phyloP scores from a whole-genome alignment of 2,888 invertebrate genomes.

The Ceriagrion tenellum region DNA sequence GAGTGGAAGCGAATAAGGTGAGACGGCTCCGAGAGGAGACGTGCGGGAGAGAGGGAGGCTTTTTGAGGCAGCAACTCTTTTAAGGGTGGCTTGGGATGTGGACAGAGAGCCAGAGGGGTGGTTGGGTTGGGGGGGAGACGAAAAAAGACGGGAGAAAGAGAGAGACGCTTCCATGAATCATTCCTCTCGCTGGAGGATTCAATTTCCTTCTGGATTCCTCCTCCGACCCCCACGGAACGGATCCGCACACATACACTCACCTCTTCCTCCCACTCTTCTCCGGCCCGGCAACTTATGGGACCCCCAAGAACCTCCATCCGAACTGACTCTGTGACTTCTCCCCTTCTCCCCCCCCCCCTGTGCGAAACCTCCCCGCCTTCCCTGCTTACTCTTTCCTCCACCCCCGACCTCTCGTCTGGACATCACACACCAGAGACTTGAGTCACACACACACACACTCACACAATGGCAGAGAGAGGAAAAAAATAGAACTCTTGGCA shows the following conservation, averaged over 20 bases:
- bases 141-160: neutral
- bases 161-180: slow-evolving; percentile 41
- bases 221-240: neutral
- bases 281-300: neutral
- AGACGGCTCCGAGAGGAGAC: neutral
- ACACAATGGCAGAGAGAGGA: neutral
- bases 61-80: too few species aligned
- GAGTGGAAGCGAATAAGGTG: too few species aligned
- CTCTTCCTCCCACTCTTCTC: neutral
- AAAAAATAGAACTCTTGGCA: neutral
- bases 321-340: neutral
- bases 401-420: neutral
- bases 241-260: neutral
- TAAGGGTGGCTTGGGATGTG: neutral
- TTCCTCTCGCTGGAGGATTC: slow-evolving; percentile 60
- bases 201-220: slow-evolving; percentile 60
- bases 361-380: neutral
- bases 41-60: neutral
- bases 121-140: neutral
- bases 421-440: neutral
- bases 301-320: neutral
- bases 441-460: neutral
- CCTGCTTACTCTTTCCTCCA: too few species aligned
- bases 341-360: too few species aligned
- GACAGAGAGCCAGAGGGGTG: neutral